These are phyloP conservation scores for Tenualosa thibaudeaui DNA, from an alignment of 2,797 vertebrate genomes.

Conservation along the genomic window DNA sequence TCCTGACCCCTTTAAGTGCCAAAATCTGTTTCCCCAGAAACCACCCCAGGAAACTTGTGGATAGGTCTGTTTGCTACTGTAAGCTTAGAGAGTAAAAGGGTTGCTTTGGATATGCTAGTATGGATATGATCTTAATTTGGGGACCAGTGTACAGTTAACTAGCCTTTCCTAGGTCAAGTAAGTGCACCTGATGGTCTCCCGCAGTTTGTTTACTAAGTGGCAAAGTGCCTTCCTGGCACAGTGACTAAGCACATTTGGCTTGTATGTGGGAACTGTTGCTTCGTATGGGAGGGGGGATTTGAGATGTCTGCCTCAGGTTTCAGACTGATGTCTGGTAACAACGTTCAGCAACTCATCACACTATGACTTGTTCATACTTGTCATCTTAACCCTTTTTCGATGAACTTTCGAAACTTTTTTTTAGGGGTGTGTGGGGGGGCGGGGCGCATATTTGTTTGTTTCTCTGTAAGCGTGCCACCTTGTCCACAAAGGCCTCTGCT, in stretches of 20 bases:
- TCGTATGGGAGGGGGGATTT: background rate
- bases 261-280: background rate
- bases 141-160: background rate
- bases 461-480: background rate
- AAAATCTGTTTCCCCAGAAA: too few species aligned
- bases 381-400: background rate
- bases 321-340: background rate
- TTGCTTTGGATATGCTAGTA: background rate
- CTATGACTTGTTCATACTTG: background rate
- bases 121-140: background rate
- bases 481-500: background rate
- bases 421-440: background rate
- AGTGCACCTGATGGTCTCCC: background rate
- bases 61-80: too few species aligned
- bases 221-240: background rate
- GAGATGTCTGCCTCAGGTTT: background rate
- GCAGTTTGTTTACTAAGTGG: background rate
- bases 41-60: too few species aligned
- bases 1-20: too few species aligned
- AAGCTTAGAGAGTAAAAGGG: too few species aligned
- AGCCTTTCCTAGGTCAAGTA: background rate
- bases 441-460: background rate
- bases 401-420: background rate
- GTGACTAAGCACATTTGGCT: slow-evolving; percentile 6
- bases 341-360: background rate